Base-by-base conservation (phyloP, 1,140 invertebrate species). In the Philopotamus ludificatus region DNA sequence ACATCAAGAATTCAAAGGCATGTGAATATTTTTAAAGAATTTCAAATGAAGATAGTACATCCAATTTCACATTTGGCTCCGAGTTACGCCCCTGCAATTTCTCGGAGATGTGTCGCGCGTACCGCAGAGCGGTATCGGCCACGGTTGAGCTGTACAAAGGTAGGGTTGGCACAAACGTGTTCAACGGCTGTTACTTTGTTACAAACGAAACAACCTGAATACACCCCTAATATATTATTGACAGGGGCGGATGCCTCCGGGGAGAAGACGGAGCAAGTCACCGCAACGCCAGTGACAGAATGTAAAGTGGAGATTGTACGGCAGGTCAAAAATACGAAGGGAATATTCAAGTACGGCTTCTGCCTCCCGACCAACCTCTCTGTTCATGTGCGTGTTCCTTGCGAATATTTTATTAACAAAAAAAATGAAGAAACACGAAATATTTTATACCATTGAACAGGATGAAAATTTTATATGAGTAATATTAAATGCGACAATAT, bases 171-270 rank as follows among this genome's bases (percentile, higher is more conserved):
- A 9, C 22, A 15, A 2, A 25, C 53, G 49, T 51, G 21, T 15
- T n/a, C 53, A 34, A 34, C 28, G 28, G 28, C 12, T 34, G 28
- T 47, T 47, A 47, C 21, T 45, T 28, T n/a, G 39, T 9, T 39
- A 47, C 57, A 47, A 47, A 60, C 57, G 65, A 34, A 68, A 57
- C 54, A 57, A 49, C 28, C 44, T 57, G 61, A 60, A 60, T 53
- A 58, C 22, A 64, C 26, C 44, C 44, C 66, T 68, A 64, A 68
- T 68, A 68, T 68, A 68, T 68, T 68, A 68, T 68, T 68, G 61
- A 68, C 66, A 68, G 47, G 60, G 66, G 47, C 12, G 50, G 18
- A 47, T 34, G 18, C 62, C 51, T 18, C 20, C 18, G 20, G 39
- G 61, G 60, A 39, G 26, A 34, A 8, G 12, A 39, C 15, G 55